phyloP scores from a whole-genome alignment of 2,113 vertebrate genomes.

The Argyrosomus japonicus region DNA sequence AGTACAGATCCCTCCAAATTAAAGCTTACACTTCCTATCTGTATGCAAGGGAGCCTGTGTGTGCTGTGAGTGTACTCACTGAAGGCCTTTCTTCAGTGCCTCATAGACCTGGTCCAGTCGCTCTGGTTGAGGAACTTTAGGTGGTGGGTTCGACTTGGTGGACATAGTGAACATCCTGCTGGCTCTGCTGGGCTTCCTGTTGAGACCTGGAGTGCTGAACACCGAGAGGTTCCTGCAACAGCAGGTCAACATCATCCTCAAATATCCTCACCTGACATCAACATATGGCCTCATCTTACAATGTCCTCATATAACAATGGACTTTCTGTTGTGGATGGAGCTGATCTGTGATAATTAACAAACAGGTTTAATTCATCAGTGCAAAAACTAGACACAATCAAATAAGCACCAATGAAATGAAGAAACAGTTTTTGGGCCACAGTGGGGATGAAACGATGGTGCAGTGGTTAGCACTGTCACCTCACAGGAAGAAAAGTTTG shows the following conservation, averaged over 20 bases:
- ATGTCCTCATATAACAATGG: no score
- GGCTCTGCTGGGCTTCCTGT: slow-evolving; percentile 91
- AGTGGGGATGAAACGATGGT: no score
- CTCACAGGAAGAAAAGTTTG: no score
- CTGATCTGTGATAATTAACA: no score
- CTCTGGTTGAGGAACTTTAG: slow-evolving; percentile 95
- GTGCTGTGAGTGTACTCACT: slow-evolving; percentile 83
- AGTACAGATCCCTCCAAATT: neutral
- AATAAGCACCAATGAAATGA: no score
- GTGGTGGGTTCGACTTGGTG: slow-evolving; percentile 87
- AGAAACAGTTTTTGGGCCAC: no score
- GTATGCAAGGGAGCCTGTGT: neutral
- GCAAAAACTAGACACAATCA: no score
- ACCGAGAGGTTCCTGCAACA: slow-evolving; percentile 86
- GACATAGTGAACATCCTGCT: slow-evolving; percentile 96
- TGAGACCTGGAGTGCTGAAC: slow-evolving; percentile 91
- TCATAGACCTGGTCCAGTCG: slow-evolving; percentile 93
- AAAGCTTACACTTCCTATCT: neutral
- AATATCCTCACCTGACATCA: neutral
- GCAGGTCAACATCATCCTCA: neutral
- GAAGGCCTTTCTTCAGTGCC: slow-evolving; percentile 93
- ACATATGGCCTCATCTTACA: no score
- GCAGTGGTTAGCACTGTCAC: no score
- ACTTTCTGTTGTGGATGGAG: no score
- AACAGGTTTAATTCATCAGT: no score